phyloP scores from a whole-genome alignment of 2,113 vertebrate genomes.

The Electrona antarctica region DNA sequence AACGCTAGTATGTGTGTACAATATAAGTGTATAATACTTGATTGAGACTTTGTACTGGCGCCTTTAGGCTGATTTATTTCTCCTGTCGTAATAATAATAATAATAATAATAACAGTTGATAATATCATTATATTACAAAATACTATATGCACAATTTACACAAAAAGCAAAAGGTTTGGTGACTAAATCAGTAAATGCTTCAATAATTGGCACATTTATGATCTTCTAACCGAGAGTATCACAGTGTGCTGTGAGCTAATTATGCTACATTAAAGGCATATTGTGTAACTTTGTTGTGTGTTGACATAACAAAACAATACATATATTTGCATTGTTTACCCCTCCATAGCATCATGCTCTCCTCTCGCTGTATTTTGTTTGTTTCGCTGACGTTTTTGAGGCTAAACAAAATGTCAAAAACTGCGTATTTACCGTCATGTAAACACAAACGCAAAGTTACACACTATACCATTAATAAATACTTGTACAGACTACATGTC shows the following conservation, averaged over 20 bases:
- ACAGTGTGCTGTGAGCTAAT: constrained; percentile 81
- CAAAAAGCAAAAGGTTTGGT: constrained; percentile 82
- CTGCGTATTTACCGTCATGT: too few species aligned
- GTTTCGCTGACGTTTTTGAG: too few species aligned
- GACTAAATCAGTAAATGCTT: constrained; percentile 87
- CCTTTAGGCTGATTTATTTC: constrained; percentile 35
- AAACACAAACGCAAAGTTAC: too few species aligned
- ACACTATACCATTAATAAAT: constrained; percentile 79
- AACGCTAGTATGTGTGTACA: constrained; percentile 76
- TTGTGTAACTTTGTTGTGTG: too few species aligned
- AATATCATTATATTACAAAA: constrained; percentile 86
- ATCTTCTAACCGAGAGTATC: constrained; percentile 82
- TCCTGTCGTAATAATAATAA: constrained; percentile 63
- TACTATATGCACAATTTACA: constrained; percentile 88
- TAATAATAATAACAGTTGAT: constrained; percentile 61
- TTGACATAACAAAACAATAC: too few species aligned
- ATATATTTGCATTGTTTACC: too few species aligned
- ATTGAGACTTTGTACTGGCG: constrained; percentile 78
- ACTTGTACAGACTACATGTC: constrained; percentile 78
- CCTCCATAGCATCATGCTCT: too few species aligned
- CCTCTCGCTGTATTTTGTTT: too few species aligned
- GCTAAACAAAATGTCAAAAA: too few species aligned
- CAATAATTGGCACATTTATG: constrained; percentile 93
- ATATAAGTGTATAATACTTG: constrained; percentile 86
- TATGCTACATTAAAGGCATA: constrained; percentile 59